Evolutionary conservation across 2,888 invertebrate genomes (phyloP).

Genomic region (Rambutsinella grinnellia): DNA sequence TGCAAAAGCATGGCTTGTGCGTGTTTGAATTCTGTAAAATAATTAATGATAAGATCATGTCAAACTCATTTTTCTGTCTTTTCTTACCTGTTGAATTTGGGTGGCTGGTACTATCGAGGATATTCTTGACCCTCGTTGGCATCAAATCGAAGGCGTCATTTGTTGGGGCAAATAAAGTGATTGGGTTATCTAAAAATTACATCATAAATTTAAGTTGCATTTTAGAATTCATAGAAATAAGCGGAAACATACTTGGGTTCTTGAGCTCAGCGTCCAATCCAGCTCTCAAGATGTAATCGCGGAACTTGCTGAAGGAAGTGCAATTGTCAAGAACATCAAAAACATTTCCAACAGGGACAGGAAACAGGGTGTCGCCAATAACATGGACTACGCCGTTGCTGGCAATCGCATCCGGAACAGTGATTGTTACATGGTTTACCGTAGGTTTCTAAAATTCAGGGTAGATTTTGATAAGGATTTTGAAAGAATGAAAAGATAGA

Average conservation of each 20-base stretch:
- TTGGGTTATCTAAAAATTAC: slow-evolving; percentile 65
- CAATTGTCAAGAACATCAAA: slow-evolving; percentile 66
- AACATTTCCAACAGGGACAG: slow-evolving; percentile 65
- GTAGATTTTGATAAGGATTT: neutral
- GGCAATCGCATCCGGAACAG: slow-evolving; percentile 66
- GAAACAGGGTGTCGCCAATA: slow-evolving; percentile 65
- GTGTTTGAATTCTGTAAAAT: slow-evolving; percentile 49
- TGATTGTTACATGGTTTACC: slow-evolving; percentile 65
- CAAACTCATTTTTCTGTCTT: neutral
- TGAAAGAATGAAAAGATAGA: too few relatives aligned
- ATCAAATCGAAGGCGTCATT: slow-evolving; percentile 66
- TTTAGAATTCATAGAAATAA: too few relatives aligned
- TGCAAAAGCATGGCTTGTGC: slow-evolving; percentile 65
- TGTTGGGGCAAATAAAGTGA: slow-evolving; percentile 66
- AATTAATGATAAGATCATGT: neutral
- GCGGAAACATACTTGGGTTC: slow-evolving; percentile 56
- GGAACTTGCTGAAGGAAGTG: slow-evolving; percentile 64
- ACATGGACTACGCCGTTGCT: slow-evolving; percentile 67
- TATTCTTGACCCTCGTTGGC: slow-evolving; percentile 58
- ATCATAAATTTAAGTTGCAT: too few relatives aligned
- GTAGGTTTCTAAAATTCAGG: slow-evolving; percentile 52
- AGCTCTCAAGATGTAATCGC: slow-evolving; percentile 61
- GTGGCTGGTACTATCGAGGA: slow-evolving; percentile 58
- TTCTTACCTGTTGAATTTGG: slow-evolving; percentile 42
- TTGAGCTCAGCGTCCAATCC: slow-evolving; percentile 65